Evolutionary conservation across 2,888 invertebrate genomes (phyloP), one percentile per base, ranked within the genome.

Genomic region (Cataglyphis cursor): DNA sequence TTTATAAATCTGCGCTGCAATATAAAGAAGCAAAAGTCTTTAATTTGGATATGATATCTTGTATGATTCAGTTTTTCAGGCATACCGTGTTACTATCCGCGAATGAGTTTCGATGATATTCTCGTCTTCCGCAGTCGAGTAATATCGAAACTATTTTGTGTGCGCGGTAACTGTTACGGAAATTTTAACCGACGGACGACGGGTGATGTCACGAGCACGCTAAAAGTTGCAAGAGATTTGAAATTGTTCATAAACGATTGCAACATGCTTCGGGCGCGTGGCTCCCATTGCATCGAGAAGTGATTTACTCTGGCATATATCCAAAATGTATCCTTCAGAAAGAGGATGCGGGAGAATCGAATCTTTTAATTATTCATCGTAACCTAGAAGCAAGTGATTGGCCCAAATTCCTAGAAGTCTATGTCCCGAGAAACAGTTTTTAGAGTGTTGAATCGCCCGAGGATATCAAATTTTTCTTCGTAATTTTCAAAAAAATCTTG

Each of bases 221-320:
- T 73, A 31, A 80, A 73, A 80, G 75, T 80, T 80, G 74, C 44
- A 74, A 44, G 74, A 74, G 78, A 80, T 73, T 80, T 74, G 59
- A 80, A 80, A 80, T 80, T 80, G 78, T 80, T 80, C 75, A 59
- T 44, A 73, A 80, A 73, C 78, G 78, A 80, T 80, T 74, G 78
- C 78, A 73, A 80, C 74, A n/a, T 80, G 78, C 44, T 80, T 44
- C 59, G 59, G 78, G 75, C 59, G 73, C 78, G 57, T 57, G 31
- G 31, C 57, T 21, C 35, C 75, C 57, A 44, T 72, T 38, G 76
- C 35, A 76, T 73, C 44, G 74, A 44, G 75, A 73, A 59, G 28
- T 31, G 75, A 74, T 80, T 31, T 21, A 51, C 10, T 21, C 38
- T 74, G 75, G 78, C 78, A 3, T 28, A n/a, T 54, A 35, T 41